phyloP scores from a whole-genome alignment of 2,888 invertebrate species.

The Carpatolechia fugitivella region DNA sequence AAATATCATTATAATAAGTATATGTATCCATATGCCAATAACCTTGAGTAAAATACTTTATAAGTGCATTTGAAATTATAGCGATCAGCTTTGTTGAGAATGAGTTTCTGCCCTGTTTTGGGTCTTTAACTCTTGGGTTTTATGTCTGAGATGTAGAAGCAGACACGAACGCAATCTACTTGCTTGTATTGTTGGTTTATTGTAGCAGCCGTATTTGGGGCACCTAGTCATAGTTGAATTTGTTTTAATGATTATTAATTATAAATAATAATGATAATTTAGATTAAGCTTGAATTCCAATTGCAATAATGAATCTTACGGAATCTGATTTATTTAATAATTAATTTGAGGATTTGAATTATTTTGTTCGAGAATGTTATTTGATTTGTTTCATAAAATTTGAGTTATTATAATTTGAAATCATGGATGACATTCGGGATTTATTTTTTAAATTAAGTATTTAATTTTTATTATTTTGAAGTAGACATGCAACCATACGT shows the following conservation, averaged over 20 bases:
- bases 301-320: slow-evolving; percentile 39
- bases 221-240: slow-evolving; percentile 58
- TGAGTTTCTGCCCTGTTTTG: too few relatives aligned
- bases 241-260: slow-evolving; percentile 28
- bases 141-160: too few relatives aligned
- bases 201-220: slow-evolving; percentile 34
- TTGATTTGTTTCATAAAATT: too few relatives aligned
- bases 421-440: slow-evolving; percentile 3
- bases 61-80: too few relatives aligned
- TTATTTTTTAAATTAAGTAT: slow-evolving; percentile 6
- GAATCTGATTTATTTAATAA: slow-evolving; percentile 19
- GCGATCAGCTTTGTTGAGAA: too few relatives aligned
- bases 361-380: background rate
- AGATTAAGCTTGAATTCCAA: slow-evolving; percentile 38
- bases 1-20: too few relatives aligned
- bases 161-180: too few relatives aligned
- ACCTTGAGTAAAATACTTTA: too few relatives aligned
- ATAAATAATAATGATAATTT: slow-evolving; percentile 39
- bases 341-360: slow-evolving; percentile 27
- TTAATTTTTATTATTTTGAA: slow-evolving; percentile 6
- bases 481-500: slow-evolving; percentile 5
- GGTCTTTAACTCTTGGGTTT: too few relatives aligned
- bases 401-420: slow-evolving; percentile 5
- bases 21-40: too few relatives aligned
- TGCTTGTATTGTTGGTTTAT: too few relatives aligned